Evolutionary conservation across 2,113 vertebrate species (phyloP), one percentile per base, ranked within the genome.

Genomic region (Microcebus lehilahytsara): DNA sequence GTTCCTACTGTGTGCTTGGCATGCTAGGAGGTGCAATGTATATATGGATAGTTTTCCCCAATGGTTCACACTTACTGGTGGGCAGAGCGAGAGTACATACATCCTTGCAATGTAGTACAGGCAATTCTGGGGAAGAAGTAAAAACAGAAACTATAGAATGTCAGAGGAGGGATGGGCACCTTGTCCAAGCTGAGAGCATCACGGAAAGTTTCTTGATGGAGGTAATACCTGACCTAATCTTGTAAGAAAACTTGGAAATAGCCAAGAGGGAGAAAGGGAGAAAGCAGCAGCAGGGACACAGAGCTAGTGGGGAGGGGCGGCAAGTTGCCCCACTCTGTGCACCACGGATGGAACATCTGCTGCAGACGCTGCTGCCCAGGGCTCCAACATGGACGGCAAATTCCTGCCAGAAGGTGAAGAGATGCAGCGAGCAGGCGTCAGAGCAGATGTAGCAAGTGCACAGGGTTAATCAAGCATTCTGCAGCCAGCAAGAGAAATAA

Each of bases 401-500:
- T 95, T 97, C 74, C 77, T 95, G 89, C 91, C 97, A 96, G 96
- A 94, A 96, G 89, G 79, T 95, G 79, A 85, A 74, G 79, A 92
- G 95, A 64, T 14, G 37, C 46, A 53, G 42, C 2, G 17, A 95
- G 56, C 67, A 88, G 87, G 79, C 87, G 0, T 78, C 0, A 0
- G 51, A 95, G 95, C 96, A 96, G 96, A 97, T 97, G 97, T 20
- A 42, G 75, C 74, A 46, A 92, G 86, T 46, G 40, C 87, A 66
- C 5, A 10, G 75, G 92, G 89, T 96, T 98, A 95, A 92, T 96
- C 96, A 97, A 96, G 96, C 77, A 86, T 93, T 90, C 95, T 83
- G 30, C 34, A 90, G 84, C 85, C 96, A 90, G 95, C 42, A 78
- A 93, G 69, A 93, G 42, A 80, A 88, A 93, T 46, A 95, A 94